Conservation (phyloP, 2,797 vertebrate species). For the Echeneis naucrates region DNA sequence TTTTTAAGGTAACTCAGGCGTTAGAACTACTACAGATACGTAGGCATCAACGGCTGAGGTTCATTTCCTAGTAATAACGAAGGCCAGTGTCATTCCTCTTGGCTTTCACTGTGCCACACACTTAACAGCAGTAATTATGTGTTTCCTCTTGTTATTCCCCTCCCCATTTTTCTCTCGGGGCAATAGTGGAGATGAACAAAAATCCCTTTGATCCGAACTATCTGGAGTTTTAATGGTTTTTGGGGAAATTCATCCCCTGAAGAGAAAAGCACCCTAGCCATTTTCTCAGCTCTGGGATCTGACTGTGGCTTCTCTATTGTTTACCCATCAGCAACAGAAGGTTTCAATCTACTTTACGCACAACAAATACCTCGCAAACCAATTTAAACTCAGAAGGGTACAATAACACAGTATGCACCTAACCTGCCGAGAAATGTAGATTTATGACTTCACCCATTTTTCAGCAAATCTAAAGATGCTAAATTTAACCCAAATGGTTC, state of each 20-base stretch:
- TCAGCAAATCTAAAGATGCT: constrained; percentile 6
- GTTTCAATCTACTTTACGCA: constrained; percentile 43
- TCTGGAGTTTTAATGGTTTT: constrained; percentile 44
- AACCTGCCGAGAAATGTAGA: constrained; percentile 9
- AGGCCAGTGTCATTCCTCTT: constrained; percentile 24
- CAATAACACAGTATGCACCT: constrained; percentile 34
- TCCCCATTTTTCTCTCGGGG: constrained; percentile 36
- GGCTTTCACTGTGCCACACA: constrained; percentile 20
- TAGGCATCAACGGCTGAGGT: constrained; percentile 1
- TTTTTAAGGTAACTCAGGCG: neutral
- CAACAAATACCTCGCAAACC: constrained; percentile 29
- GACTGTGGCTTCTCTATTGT: neutral
- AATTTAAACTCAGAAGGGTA: constrained; percentile 31
- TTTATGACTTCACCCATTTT: constrained; percentile 31
- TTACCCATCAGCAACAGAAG: constrained; percentile 28
- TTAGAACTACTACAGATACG: neutral
- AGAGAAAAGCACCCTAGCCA: constrained; percentile 19
- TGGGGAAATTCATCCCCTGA: constrained; percentile 53
- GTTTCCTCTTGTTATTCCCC: constrained; percentile 31
- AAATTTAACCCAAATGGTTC: constrained; percentile 22
- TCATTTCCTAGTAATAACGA: constrained; percentile 34
- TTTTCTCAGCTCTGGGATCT: constrained; percentile 29
- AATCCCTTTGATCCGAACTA: constrained; percentile 36
- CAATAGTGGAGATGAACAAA: constrained; percentile 38
- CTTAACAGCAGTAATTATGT: constrained; percentile 49